Percentiles rank a stretch among this genome's conserved stretches.
phyloP scores from a whole-genome alignment of 2,797 vertebrate genomes.

The Adelosebastes latens region DNA sequence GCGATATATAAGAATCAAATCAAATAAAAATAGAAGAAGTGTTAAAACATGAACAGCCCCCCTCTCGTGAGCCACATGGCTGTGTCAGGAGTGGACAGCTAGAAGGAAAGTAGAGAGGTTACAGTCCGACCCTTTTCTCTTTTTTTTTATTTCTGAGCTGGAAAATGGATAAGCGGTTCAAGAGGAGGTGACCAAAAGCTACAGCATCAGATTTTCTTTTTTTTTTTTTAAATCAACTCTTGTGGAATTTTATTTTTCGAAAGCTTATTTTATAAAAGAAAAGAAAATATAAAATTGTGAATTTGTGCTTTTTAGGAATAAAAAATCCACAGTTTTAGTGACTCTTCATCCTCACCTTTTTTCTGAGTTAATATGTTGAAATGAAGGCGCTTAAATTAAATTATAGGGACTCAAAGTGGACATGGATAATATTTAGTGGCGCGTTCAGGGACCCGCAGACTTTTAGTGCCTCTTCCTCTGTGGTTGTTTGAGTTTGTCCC shows the following conservation, averaged over 20 bases:
- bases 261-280: background rate
- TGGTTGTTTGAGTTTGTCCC: slow-evolving; percentile 30
- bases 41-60: slow-evolving; percentile 69
- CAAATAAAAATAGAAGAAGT: slow-evolving; percentile 69
- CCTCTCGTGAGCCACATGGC: slow-evolving; percentile 28
- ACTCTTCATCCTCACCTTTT: background rate
- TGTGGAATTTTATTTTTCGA: background rate
- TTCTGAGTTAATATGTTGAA: background rate
- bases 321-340: background rate
- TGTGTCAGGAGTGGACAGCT: slow-evolving; percentile 60
- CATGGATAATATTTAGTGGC: background rate
- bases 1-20: slow-evolving; percentile 76
- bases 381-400: slow-evolving; percentile 2
- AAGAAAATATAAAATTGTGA: background rate
- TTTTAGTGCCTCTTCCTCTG: slow-evolving; percentile 7
- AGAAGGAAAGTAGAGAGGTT: slow-evolving; percentile 35
- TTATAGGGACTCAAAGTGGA: background rate
- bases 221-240: background rate
- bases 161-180: slow-evolving; percentile 49
- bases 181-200: slow-evolving; percentile 37
- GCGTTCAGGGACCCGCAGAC: slow-evolving; percentile 19
- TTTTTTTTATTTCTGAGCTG: slow-evolving; percentile 22
- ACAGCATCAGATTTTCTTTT: background rate
- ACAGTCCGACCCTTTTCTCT: slow-evolving; percentile 34
- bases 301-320: background rate